phyloP scores from a whole-genome alignment of 2,113 vertebrate genomes.

The Scomber scombrus region DNA sequence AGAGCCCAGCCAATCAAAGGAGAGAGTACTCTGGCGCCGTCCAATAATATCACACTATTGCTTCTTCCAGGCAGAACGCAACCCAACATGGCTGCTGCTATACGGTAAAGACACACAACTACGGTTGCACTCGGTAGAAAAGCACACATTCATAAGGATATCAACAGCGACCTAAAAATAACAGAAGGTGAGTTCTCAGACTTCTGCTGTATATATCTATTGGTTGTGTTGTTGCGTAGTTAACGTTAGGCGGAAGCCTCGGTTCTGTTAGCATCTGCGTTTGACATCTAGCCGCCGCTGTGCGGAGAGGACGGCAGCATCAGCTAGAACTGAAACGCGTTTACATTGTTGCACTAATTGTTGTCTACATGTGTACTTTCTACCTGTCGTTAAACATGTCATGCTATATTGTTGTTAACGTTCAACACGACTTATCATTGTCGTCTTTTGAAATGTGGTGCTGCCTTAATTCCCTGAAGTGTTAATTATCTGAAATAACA shows the following conservation, averaged over 20 bases:
- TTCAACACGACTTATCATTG: neutral
- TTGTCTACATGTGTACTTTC: neutral
- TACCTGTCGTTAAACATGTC: neutral
- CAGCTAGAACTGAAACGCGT: neutral
- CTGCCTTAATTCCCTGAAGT: neutral
- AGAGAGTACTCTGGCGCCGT: neutral
- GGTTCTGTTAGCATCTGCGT: slow-evolving; percentile 51
- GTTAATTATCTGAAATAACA: neutral
- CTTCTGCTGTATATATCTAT: neutral
- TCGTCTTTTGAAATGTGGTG: neutral
- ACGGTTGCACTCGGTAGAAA: neutral
- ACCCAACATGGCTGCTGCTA: slow-evolving; percentile 77
- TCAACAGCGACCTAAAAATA: neutral
- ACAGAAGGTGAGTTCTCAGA: slow-evolving; percentile 35
- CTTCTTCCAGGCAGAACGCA: slow-evolving; percentile 29
- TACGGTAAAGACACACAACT: slow-evolving; percentile 15
- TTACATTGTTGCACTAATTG: neutral
- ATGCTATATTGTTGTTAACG: neutral
- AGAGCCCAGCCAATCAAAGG: slow-evolving; percentile 52
- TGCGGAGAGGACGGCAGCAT: neutral
- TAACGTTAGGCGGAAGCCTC: neutral
- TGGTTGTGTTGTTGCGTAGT: neutral
- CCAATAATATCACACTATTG: slow-evolving; percentile 52
- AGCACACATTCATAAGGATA: neutral
- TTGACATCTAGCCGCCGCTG: slow-evolving; percentile 34